These are phyloP conservation scores for Oegoconia quadripuncta DNA, from an alignment of 2,888 invertebrate species.

Conservation along the genomic window DNA sequence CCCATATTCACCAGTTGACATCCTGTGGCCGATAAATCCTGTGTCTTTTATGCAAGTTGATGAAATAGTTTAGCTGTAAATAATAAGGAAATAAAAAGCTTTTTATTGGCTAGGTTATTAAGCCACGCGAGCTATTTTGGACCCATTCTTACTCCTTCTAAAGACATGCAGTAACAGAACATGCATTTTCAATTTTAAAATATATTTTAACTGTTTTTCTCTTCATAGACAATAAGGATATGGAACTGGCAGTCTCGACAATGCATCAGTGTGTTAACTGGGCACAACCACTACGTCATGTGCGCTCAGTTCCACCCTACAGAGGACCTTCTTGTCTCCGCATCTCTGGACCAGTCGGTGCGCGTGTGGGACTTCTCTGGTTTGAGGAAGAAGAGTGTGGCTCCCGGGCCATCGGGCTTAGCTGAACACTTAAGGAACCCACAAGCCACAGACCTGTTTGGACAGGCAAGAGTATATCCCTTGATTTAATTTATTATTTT, in stretches of 20 bases:
- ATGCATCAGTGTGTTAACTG: slow-evolving; percentile 95
- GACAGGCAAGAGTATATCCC: slow-evolving; percentile 81
- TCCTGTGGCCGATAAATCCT: no score
- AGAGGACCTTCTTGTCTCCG: slow-evolving; percentile 98
- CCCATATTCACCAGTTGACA: no score
- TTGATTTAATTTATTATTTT: slow-evolving; percentile 7
- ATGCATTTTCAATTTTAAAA: not conserved
- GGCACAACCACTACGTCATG: slow-evolving; percentile 99
- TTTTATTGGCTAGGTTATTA: no score
- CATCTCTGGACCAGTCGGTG: slow-evolving; percentile 98
- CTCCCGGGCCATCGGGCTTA: slow-evolving; percentile 94
- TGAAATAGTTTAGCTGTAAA: no score
- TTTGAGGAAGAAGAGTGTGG: slow-evolving; percentile 97
- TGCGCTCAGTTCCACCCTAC: slow-evolving; percentile 98
- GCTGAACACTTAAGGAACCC: slow-evolving; percentile 93
- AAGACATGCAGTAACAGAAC: no score
- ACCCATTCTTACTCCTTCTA: no score
- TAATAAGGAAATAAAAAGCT: no score
- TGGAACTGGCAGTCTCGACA: slow-evolving; percentile 99
- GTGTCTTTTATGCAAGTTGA: no score
- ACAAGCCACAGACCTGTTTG: slow-evolving; percentile 95
- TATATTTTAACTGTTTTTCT: not conserved
- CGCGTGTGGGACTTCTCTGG: slow-evolving; percentile 99
- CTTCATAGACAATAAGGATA: slow-evolving; percentile 93
- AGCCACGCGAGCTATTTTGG: no score